Base-by-base conservation (phyloP, 1,140 invertebrate species). In the Colletes gigas region DNA sequence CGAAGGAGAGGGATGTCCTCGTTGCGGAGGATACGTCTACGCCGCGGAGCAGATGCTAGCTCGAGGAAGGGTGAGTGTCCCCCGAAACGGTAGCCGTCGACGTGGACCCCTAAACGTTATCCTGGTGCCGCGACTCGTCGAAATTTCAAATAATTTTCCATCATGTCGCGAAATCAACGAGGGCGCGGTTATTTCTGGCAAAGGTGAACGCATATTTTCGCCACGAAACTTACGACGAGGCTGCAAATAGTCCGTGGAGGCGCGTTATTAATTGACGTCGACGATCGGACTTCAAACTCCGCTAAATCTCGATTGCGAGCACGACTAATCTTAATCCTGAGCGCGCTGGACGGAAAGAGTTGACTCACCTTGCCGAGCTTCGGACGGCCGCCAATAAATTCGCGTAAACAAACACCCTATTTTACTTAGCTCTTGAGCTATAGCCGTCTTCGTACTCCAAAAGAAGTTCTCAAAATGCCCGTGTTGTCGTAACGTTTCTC, bases 21-120 rank as follows among this genome's bases (percentile, higher is more conserved):
- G 97, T 82, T 98, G 98, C 91, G 97, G 97, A 68, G 98, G 98
- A 84, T 98, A 94, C 91, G 98, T 98, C 30, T 99, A 98, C 93
- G 97, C 97, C 79, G 98, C 98, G 68, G 98, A 98, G 93, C 97
- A 98, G 93, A 98, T 98, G 97, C 94, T 98, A 89, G 97, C 97
- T 80, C 95, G 97, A 87, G 97, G 97, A 94, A 95, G 96, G 94
- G 97, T 97, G 94, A 96, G 95, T 95, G 88, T 73, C 19, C n/a
- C 19, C 12, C 4, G 4, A 14, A 41, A 65, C 44, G 6, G 9
- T 9, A 6, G 9, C 44, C 44, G 44, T 47, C 6, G 44, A 47
- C 9, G 44, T 47, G 9, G 44, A 9, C 6, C 44, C 9, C 17
- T 15, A 10, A 15, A 9, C 55, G n/a, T 14, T 41, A 47, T 52